These are phyloP conservation scores for Pollenia labialis DNA, from an alignment of 2,888 invertebrate genomes.

Conservation along the genomic window DNA sequence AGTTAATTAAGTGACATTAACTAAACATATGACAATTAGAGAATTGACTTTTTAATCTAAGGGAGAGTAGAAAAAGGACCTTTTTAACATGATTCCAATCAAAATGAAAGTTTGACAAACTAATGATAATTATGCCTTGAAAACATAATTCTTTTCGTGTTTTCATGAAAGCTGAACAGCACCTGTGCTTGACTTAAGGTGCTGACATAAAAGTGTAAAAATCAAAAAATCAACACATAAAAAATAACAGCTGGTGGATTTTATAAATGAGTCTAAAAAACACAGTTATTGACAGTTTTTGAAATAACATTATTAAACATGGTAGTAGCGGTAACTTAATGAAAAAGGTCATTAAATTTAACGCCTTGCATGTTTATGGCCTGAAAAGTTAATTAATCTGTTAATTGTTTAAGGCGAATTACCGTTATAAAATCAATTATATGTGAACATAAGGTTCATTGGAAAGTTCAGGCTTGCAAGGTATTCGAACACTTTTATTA, in stretches of 20 bases:
- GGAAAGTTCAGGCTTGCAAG: background rate
- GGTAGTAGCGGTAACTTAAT: constrained; percentile 16
- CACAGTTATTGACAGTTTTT: constrained; percentile 68
- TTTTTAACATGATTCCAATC: constrained; percentile 48
- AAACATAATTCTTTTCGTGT: constrained; percentile 43
- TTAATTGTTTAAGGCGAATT: constrained; percentile 54
- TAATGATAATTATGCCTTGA: constrained; percentile 61
- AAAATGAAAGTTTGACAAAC: constrained; percentile 54
- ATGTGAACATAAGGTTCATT: constrained; percentile 63
- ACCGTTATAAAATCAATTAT: constrained; percentile 48
- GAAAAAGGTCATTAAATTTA: constrained; percentile 72
- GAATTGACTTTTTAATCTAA: constrained; percentile 54
- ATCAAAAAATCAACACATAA: constrained; percentile 54
- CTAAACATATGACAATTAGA: constrained; percentile 65
- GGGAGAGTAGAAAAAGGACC: constrained; percentile 38
- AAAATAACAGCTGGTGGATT: constrained; percentile 54
- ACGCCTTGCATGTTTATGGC: constrained; percentile 51
- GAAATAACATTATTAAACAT: constrained; percentile 68
- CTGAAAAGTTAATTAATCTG: constrained; percentile 40
- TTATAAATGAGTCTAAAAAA: constrained; percentile 22
- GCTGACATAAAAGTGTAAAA: constrained; percentile 72
- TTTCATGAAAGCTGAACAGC: background rate
- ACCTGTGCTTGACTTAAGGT: constrained; percentile 63
- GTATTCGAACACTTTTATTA: constrained; percentile 5
- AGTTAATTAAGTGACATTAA: constrained; percentile 68